These are phyloP conservation scores for Schizothorax lantsangensis DNA, from an alignment of 2,797 vertebrate genomes.

Conservation along the genomic window DNA sequence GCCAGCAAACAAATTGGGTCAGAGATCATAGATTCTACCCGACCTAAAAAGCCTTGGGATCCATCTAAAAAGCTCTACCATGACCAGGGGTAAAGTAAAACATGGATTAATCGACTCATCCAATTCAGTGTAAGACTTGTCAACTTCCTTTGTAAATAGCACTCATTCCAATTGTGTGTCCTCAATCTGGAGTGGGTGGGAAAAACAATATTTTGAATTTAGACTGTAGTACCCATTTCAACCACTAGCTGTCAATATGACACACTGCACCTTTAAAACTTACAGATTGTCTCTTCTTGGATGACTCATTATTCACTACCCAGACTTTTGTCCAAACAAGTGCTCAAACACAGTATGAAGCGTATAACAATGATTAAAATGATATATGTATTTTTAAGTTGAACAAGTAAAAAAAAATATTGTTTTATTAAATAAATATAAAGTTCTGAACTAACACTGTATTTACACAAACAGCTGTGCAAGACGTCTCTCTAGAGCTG, in stretches of 20 bases:
- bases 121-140: neutral
- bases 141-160: neutral
- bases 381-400: neutral
- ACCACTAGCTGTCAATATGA: neutral
- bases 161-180: neutral
- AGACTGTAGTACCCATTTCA: neutral
- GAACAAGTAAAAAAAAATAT: neutral
- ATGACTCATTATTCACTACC: neutral
- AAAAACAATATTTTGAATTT: neutral
- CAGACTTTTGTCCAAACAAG: neutral
- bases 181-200: neutral
- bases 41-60: no score
- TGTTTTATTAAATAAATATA: neutral
- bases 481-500: slow-evolving; percentile 8
- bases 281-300: neutral
- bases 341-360: neutral
- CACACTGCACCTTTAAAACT: neutral
- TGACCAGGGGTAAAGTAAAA: neutral
- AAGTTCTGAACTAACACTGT: neutral
- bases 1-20: neutral
- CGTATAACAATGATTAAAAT: neutral
- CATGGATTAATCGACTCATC: neutral
- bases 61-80: no score
- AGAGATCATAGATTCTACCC: no score
- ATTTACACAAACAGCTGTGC: neutral